These are phyloP conservation scores for Leucoma salicis DNA, from an alignment of 2,888 invertebrate genomes.

Conservation along the genomic window DNA sequence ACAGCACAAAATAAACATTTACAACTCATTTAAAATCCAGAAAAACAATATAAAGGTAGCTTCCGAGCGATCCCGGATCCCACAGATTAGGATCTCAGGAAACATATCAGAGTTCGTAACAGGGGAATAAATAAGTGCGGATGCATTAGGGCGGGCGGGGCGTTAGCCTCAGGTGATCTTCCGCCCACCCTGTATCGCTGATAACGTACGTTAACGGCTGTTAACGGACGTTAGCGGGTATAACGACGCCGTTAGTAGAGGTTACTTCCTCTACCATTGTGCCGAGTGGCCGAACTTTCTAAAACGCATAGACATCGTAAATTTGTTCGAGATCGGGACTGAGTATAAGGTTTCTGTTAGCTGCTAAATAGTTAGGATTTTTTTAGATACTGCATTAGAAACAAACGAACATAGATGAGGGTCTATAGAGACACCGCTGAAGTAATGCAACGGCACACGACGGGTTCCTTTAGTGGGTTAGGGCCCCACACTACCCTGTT, in stretches of 20 bases:
- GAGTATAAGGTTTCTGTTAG: slow-evolving; percentile 26
- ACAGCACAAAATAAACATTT: slow-evolving; percentile 27
- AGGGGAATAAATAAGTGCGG: slow-evolving; percentile 77
- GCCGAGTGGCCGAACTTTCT: slow-evolving; percentile 39
- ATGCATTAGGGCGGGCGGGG: slow-evolving; percentile 75
- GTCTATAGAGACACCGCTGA: too few relatives aligned
- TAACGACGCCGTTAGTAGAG: slow-evolving; percentile 77
- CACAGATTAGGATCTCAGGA: slow-evolving; percentile 64
- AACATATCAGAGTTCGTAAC: slow-evolving; percentile 59
- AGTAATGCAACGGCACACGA: too few relatives aligned
- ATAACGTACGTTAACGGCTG: slow-evolving; percentile 69
- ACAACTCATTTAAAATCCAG: slow-evolving; percentile 36
- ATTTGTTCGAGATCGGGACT: slow-evolving; percentile 45
- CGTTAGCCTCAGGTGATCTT: slow-evolving; percentile 71
- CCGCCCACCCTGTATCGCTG: slow-evolving; percentile 72
- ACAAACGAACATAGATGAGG: too few relatives aligned
- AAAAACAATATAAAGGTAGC: slow-evolving; percentile 31
- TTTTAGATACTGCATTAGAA: slow-evolving; percentile 5
- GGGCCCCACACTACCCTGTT: too few relatives aligned
- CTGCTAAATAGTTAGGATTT: slow-evolving; percentile 11
- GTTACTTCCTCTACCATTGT: slow-evolving; percentile 72
- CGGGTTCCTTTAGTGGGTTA: too few relatives aligned
- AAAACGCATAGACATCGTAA: slow-evolving; percentile 39
- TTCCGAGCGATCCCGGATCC: slow-evolving; percentile 17
- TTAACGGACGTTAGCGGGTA: slow-evolving; percentile 60